These are phyloP conservation scores for Semotilus atromaculatus DNA, from an alignment of 2,797 vertebrate species.

Conservation along the genomic window DNA sequence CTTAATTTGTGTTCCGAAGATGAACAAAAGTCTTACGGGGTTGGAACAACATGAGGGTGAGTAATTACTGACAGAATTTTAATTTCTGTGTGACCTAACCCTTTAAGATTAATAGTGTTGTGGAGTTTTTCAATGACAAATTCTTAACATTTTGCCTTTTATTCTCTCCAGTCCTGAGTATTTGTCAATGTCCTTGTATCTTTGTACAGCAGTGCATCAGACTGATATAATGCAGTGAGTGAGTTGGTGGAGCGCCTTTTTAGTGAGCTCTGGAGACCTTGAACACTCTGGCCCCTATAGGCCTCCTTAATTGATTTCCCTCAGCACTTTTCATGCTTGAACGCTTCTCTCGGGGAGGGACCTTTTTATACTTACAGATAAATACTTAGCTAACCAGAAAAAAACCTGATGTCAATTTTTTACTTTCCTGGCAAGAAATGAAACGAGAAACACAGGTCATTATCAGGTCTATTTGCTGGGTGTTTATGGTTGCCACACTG, in stretches of 20 bases:
- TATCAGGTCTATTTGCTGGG: background rate
- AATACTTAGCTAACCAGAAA: conserved; percentile 23
- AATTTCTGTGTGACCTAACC: background rate
- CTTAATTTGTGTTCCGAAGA: no score
- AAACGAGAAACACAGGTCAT: background rate
- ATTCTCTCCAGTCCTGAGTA: background rate
- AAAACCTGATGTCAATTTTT: background rate
- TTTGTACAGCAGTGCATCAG: background rate
- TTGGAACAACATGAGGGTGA: background rate
- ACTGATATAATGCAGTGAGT: background rate
- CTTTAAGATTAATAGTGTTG: background rate
- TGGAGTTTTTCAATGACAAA: background rate
- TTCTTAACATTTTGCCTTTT: background rate
- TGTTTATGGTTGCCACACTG: conserved; percentile 12
- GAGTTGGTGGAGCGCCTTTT: background rate
- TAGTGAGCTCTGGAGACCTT: conserved; percentile 20
- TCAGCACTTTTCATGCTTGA: conserved; percentile 49
- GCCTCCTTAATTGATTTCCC: conserved; percentile 50
- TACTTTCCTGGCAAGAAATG: conserved; percentile 4
- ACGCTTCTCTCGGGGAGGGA: conserved; percentile 15
- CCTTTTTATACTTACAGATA: conserved; percentile 17
- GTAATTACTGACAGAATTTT: background rate
- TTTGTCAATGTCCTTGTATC: conserved; percentile 9
- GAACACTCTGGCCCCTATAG: conserved; percentile 16
- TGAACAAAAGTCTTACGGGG: no score